phyloP scores from a whole-genome alignment of 2,113 vertebrate genomes.

The Gallinago media region DNA sequence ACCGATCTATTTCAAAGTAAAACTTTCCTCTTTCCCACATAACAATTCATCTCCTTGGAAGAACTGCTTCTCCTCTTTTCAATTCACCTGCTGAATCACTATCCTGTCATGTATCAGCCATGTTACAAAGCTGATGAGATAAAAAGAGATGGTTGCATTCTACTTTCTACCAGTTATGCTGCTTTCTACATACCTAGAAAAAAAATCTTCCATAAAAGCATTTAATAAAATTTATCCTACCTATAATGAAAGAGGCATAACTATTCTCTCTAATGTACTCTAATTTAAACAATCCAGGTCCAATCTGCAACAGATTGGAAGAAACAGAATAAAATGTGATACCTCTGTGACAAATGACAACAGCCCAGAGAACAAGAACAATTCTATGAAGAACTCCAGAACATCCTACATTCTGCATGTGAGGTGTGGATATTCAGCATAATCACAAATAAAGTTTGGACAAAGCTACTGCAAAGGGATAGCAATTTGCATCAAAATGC shows the following conservation, averaged over 20 bases:
- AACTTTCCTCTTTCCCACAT: background rate
- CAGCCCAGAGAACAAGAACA: background rate
- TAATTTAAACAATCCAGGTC: background rate
- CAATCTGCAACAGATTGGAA: background rate
- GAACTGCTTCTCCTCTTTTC: background rate
- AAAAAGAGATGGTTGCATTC: background rate
- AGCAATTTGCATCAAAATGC: background rate
- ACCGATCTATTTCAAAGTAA: background rate
- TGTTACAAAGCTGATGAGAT: background rate
- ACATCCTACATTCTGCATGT: background rate
- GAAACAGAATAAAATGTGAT: conserved; percentile 10
- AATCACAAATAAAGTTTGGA: background rate
- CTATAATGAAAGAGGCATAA: background rate
- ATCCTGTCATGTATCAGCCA: background rate
- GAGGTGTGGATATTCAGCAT: background rate
- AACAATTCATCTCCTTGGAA: background rate
- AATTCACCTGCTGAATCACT: background rate
- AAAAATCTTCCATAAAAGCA: background rate
- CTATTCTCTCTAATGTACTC: background rate
- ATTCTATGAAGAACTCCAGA: conserved; percentile 14
- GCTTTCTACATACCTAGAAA: background rate
- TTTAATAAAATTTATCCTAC: background rate
- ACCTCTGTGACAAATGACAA: conserved; percentile 34
- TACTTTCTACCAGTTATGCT: background rate
- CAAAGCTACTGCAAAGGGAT: conserved; percentile 2